These are phyloP conservation scores for Meleagris gallopavo DNA, from an alignment of 2,113 vertebrate genomes.

Conservation along the genomic window DNA sequence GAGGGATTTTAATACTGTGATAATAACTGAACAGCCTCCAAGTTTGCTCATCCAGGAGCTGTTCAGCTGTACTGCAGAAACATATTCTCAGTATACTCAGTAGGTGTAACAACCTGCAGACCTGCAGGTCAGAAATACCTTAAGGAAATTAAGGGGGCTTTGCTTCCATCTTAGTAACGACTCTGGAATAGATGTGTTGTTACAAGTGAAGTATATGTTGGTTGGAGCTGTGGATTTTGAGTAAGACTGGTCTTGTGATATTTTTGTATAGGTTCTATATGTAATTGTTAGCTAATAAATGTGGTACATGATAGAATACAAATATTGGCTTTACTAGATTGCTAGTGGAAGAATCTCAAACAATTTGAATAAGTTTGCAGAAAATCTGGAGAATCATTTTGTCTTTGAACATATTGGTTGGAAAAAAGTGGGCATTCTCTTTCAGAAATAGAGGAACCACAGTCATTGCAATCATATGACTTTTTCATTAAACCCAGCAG, in stretches of 20 bases:
- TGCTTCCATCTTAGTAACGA: not conserved
- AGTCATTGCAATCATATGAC: not conserved
- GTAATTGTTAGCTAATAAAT: not conserved
- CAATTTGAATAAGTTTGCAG: not conserved
- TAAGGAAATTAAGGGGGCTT: not conserved
- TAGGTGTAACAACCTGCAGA: not conserved
- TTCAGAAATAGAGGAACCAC: not conserved
- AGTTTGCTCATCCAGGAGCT: not conserved
- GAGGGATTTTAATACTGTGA: not conserved
- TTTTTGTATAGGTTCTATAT: not conserved
- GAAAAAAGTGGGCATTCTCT: not conserved
- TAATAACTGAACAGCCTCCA: accelerated
- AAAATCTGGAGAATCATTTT: not conserved
- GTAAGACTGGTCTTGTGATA: not conserved
- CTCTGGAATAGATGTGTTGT: not conserved
- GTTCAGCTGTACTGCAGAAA: not conserved
- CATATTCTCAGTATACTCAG: not conserved
- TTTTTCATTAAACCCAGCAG: not conserved
- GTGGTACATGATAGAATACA: not conserved
- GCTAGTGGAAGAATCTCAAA: not conserved
- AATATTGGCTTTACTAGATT: not conserved
- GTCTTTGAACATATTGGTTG: not conserved
- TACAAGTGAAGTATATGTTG: not conserved
- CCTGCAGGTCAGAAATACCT: not conserved
- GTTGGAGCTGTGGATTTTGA: not conserved